These are phyloP conservation scores for Drosophila jambulina DNA, from an alignment of 1,140 invertebrate species.

Conservation along the genomic window DNA sequence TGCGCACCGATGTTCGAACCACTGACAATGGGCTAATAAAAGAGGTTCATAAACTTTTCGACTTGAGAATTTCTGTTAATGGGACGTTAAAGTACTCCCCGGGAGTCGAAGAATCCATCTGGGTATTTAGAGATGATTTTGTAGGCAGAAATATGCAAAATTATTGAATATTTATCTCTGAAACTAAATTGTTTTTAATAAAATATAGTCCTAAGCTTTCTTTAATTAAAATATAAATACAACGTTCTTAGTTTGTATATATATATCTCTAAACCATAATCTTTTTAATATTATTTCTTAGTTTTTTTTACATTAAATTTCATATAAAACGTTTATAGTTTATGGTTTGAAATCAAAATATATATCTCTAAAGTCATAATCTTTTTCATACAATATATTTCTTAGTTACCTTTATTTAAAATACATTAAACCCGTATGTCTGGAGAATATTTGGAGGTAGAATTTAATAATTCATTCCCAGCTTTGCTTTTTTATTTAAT, in stretches of 20 bases:
- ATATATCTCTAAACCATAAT: background rate
- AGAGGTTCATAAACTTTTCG: constrained; percentile 9
- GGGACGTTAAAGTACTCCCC: background rate
- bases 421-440: background rate
- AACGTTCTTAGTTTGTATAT: background rate
- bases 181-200: background rate
- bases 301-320: too few relatives aligned
- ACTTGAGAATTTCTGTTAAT: background rate
- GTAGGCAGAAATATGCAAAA: background rate
- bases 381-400: background rate
- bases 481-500: background rate
- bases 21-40: constrained; percentile 20
- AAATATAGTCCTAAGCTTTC: background rate
- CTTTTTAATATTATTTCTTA: background rate
- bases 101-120: background rate
- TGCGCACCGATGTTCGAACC: constrained; percentile 12
- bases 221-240: background rate
- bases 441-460: background rate
- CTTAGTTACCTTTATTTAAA: background rate
- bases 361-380: background rate
- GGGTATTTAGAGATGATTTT: background rate
- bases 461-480: background rate
- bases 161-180: too few relatives aligned
- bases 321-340: too few relatives aligned
- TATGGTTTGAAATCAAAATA: background rate